Evolutionary conservation across 1,140 invertebrate species (phyloP).

Genomic region (Drosophila kurseongensis): DNA sequence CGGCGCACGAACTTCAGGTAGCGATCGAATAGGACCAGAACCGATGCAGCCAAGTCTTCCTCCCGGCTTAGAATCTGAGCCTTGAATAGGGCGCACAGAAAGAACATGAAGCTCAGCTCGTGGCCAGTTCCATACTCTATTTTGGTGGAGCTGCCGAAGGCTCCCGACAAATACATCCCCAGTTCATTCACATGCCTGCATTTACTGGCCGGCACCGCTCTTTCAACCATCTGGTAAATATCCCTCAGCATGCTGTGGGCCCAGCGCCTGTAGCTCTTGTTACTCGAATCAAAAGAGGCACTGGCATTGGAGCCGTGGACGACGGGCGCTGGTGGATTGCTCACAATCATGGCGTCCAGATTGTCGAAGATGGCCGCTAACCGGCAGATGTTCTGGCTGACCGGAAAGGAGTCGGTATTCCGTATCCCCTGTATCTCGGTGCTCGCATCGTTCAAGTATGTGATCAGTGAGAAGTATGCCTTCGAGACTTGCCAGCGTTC

Average conservation of each 20-base stretch:
- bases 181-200: slow-evolving; percentile 51
- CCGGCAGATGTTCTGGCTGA: slow-evolving; percentile 27
- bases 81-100: slow-evolving; percentile 45
- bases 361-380: slow-evolving; percentile 48
- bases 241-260: slow-evolving; percentile 33
- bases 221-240: slow-evolving; percentile 48
- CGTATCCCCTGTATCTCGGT: slow-evolving; percentile 47
- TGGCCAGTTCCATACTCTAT: slow-evolving; percentile 54
- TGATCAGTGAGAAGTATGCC: slow-evolving; percentile 39
- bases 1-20: slow-evolving; percentile 52
- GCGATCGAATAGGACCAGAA: slow-evolving; percentile 50
- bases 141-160: slow-evolving; percentile 53
- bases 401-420: slow-evolving; percentile 9
- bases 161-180: slow-evolving; percentile 45
- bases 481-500: slow-evolving; percentile 29
- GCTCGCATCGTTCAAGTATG: slow-evolving; percentile 47
- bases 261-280: slow-evolving; percentile 42
- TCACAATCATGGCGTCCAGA: slow-evolving; percentile 18
- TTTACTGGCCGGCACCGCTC: slow-evolving; percentile 28
- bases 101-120: slow-evolving; percentile 61
- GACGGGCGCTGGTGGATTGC: slow-evolving; percentile 1
- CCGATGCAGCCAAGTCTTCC: slow-evolving; percentile 44
- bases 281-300: not conserved
- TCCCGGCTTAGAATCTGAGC: slow-evolving; percentile 21
- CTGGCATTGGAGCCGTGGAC: not conserved